Base-by-base conservation (phyloP, 2,113 vertebrate species). In the Tachysurus vachellii region DNA sequence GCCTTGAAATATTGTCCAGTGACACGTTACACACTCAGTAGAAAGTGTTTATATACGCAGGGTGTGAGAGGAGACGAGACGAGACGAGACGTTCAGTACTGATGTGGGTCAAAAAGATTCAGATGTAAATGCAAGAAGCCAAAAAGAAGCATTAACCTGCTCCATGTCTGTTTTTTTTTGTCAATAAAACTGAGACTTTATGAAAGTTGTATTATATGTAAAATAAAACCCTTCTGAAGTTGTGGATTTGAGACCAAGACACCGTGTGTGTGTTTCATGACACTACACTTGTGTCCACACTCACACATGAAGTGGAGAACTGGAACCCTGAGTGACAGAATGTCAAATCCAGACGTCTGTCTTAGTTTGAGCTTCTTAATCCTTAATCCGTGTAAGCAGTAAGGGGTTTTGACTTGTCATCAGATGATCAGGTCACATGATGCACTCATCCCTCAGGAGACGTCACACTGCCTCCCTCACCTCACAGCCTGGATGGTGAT, bases 201-300 rank as follows among this genome's bases (percentile, higher is more conserved):
- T 92, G 85, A 90, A 92, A 88, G 66, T 88, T 94, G 93, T 94
- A 92, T 92, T 93, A 93, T 93, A 93, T 94, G 93, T 94, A 93
- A 92, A 95, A 94, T 94, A 93, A 95, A 94, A 91, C 89, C 57
- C 91, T 93, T 94, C 13, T 80, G 26, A 80, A 70, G 9, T 79
- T 36, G 36, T 36, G 36, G 36, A 36, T 36, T 36, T 36, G 36
- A 36, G 36, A 0, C n/a, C n/a, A n/a, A n/a, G n/a, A n/a, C n/a
- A n/a, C n/a, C 56, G 19, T 80, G 56, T 80, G 50, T 1, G 76
- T 12, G 28, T 75, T 11, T 1, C 11, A 13, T 23, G 59, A 26
- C 0, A 7, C 2, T 12, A 64, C 11, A n/a, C 26, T 64, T 23
- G n/a, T n/a, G n/a, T n/a, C n/a, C n/a, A n/a, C n/a, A n/a, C n/a